phyloP scores from a whole-genome alignment of 2,113 vertebrate species.

The Myrmecobius fasciatus region DNA sequence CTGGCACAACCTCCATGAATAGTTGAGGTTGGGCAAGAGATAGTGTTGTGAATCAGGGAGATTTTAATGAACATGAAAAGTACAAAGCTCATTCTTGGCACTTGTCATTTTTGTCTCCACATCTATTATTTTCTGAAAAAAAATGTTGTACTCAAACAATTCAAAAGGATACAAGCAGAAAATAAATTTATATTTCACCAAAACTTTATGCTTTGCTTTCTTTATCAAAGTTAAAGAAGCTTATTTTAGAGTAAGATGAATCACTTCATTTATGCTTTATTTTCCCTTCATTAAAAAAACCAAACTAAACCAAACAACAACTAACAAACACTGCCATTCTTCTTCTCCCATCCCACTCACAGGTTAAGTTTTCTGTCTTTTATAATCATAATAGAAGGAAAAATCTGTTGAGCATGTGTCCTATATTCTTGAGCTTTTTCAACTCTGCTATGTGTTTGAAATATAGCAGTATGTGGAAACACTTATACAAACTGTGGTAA shows the following conservation, averaged over 20 bases:
- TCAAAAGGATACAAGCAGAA: constrained; percentile 74
- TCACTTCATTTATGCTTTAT: constrained; percentile 76
- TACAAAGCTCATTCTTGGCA: constrained; percentile 78
- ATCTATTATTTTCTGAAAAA: constrained; percentile 78
- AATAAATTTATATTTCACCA: constrained; percentile 74
- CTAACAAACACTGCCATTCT: background rate
- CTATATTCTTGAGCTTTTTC: constrained; percentile 81
- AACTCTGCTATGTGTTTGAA: constrained; percentile 82
- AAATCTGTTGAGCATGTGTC: constrained; percentile 84
- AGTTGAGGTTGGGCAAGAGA: constrained; percentile 80
- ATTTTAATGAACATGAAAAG: constrained; percentile 79
- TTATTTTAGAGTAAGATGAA: constrained; percentile 81
- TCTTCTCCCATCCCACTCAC: constrained; percentile 77
- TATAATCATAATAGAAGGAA: constrained; percentile 75
- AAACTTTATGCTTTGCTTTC: constrained; percentile 75
- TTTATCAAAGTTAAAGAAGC: constrained; percentile 73
- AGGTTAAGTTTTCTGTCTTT: constrained; percentile 76
- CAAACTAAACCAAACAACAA: constrained; percentile 29
- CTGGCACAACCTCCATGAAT: constrained; percentile 71
- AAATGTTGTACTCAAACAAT: constrained; percentile 62
- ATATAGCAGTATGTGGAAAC: constrained; percentile 85
- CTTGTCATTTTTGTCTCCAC: constrained; percentile 79
- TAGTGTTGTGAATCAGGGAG: constrained; percentile 71
- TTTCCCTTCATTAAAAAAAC: constrained; percentile 76
- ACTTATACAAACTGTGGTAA: constrained; percentile 84